Percentiles rank a stretch among this genome's conserved stretches.
These are phyloP conservation scores for Enteromius treurensis DNA, from an alignment of 2,797 vertebrate species.

Conservation along the genomic window DNA sequence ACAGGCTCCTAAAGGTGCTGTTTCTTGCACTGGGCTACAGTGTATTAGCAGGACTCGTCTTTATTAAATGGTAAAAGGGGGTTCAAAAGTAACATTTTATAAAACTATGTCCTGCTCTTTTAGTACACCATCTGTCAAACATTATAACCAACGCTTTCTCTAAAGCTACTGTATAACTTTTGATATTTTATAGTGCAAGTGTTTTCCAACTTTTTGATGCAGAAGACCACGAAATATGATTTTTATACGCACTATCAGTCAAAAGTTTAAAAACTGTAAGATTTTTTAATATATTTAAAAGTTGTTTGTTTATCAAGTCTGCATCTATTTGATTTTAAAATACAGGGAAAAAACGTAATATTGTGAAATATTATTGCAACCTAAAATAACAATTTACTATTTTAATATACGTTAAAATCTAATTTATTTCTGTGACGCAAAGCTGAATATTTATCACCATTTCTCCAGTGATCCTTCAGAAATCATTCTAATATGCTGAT, in stretches of 20 bases:
- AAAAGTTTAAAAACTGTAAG: no score
- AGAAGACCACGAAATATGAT: background rate
- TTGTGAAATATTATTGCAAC: no score
- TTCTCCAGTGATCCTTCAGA: no score
- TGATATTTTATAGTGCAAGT: background rate
- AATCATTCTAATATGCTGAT: no score
- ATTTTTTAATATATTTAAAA: no score
- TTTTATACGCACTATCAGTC: background rate
- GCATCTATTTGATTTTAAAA: no score
- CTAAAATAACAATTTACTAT: no score
- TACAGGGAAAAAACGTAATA: no score
- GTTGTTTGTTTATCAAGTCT: no score
- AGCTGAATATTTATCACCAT: no score
- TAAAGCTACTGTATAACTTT: background rate
- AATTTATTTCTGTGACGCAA: no score
- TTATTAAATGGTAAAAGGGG: conserved; percentile 86
- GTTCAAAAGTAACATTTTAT: background rate
- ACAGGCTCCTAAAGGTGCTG: conserved; percentile 90
- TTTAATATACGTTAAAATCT: no score
- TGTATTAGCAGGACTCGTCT: conserved; percentile 80
- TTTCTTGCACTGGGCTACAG: conserved; percentile 89
- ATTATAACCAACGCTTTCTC: background rate
- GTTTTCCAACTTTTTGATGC: background rate
- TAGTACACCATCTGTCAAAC: background rate
- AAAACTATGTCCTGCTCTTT: background rate